phyloP scores from a whole-genome alignment of 1,140 invertebrate genomes.

The Orchestia grillus region DNA sequence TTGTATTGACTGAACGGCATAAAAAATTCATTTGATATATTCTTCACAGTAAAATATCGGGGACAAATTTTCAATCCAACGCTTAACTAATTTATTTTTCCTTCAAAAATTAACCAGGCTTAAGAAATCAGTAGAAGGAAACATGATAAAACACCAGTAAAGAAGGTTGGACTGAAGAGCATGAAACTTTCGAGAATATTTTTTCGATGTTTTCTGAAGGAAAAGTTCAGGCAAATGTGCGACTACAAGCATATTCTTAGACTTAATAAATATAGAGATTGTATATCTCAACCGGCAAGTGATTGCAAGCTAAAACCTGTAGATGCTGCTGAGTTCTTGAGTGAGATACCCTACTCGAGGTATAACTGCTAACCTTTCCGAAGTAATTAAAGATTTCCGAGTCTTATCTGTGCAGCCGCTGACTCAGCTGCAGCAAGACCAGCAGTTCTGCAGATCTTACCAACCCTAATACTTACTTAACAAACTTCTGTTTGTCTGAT shows the following conservation, averaged over 20 bases:
- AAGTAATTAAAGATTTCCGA: background rate
- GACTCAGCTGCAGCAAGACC: background rate
- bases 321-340: background rate
- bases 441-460: background rate
- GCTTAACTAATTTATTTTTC: no score
- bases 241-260: background rate
- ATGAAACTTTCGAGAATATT: background rate
- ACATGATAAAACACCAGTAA: no score
- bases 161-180: no score
- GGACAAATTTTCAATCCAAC: no score
- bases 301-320: background rate
- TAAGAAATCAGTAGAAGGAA: no score
- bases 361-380: background rate
- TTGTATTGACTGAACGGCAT: no score
- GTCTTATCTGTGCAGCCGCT: background rate
- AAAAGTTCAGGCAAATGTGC: background rate
- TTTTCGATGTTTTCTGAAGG: background rate
- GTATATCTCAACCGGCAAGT: background rate
- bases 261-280: background rate
- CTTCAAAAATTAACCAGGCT: no score
- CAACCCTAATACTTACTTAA: background rate
- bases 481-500: constrained; percentile 28
- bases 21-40: no score
- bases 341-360: background rate
- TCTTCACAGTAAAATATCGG: no score